Base-by-base conservation (phyloP, 2,797 vertebrate species). In the Myotis findleyi region DNA sequence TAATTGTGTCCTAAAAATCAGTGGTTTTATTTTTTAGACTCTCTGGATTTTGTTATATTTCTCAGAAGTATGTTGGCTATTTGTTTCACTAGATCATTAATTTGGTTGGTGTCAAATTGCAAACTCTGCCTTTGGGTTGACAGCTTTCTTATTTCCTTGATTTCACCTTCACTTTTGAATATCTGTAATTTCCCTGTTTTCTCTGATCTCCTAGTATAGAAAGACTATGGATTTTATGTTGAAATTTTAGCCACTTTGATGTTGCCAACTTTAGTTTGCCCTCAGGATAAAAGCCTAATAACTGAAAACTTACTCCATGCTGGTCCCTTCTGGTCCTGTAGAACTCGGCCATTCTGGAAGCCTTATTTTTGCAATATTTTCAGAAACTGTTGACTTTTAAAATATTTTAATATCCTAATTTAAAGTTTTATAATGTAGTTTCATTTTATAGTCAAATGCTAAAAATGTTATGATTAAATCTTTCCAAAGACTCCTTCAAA, bases 381-480 rank as follows among this genome's bases (percentile, higher is more conserved):
- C n/a, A 89, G 76, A 93, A 87, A 87, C 71, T 73, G 3, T 86
- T 23, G 21, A 66, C 18, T 86, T 94, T 33, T 89, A 91, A 76
- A 92, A 68, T 62, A 83, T 84, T 81, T 92, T 68, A 83, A 33
- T 90, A 82, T 53, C 30, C n/a, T 71, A 95, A 81, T 62, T 57
- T 33, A 55, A 72, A 87, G 5, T 77, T 89, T 93, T 75, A 55
- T 0, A 51, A 30, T 90, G 82, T n/a, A 8, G 75, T 55, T 95
- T 94, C 3, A 94, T 73, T 93, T 93, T 88, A 75, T 89, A n/a
- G 81, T 88, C 36, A 85, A 87, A 79, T 86, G 27, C 2, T 44
- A 27, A 96, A 38, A 87, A 88, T 87, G 94, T 93, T 16, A 55
- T 71, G 49, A 95, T 36, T 89, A 85, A 84, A 57, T 93, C 36